Conservation (phyloP, 1,140 invertebrate species). For the Philotrypesis tridentata region DNA sequence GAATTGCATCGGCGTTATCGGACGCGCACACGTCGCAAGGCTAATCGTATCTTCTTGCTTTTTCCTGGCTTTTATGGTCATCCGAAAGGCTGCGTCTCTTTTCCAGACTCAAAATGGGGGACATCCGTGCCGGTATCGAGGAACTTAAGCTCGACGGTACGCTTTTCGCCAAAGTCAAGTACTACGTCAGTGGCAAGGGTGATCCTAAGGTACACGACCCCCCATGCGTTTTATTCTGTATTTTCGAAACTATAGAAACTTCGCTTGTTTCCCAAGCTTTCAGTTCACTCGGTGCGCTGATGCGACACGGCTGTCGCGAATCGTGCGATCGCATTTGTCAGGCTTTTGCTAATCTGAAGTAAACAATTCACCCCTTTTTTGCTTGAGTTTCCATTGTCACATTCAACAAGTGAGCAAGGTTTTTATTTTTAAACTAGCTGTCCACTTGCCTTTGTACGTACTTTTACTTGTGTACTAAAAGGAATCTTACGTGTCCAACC, state of each 20-base stretch:
- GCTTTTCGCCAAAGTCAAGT: constrained; percentile 78
- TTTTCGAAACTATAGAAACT: not conserved
- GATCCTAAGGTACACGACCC: constrained; percentile 77
- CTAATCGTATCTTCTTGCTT: constrained; percentile 12
- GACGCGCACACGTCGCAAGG: not conserved
- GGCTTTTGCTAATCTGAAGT: too few relatives aligned
- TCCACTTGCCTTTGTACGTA: not conserved
- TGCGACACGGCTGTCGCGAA: not conserved
- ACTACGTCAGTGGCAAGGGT: constrained; percentile 81
- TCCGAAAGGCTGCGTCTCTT: not conserved
- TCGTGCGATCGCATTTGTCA: not conserved
- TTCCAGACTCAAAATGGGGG: constrained; percentile 65
- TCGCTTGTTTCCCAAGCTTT: not conserved
- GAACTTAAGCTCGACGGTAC: constrained; percentile 69
- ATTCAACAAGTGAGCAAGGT: not conserved
- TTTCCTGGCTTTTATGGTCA: constrained; percentile 27
- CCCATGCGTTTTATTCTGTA: not conserved
- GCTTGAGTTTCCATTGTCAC: not conserved
- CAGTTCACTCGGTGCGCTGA: not conserved
- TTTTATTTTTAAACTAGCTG: not conserved
- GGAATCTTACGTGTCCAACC: too few relatives aligned
- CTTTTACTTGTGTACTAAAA: too few relatives aligned
- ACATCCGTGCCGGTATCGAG: constrained; percentile 70
- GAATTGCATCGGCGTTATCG: constrained; percentile 24
- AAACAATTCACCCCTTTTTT: too few relatives aligned